Base-by-base conservation (phyloP, 1,140 invertebrate species). In the Semibalanus balanoides region DNA sequence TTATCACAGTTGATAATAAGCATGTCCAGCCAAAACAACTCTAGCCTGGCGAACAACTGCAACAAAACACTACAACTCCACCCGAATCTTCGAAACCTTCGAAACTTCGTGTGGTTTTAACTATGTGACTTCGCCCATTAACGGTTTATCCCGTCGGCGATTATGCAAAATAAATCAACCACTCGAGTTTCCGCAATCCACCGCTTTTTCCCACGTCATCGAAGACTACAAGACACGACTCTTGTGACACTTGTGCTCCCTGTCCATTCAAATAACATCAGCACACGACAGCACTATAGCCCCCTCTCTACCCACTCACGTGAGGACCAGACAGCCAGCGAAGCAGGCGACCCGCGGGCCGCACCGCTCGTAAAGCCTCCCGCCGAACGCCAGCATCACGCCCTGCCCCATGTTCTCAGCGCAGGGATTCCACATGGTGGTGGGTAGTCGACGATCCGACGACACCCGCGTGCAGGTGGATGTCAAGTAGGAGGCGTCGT, bases 351-450 rank as follows among this genome's bases (percentile, higher is more conserved):
- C 11, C 22, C 70, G 70, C 70, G 70, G 70, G 3, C 70, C 70
- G 70, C 0, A 30, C 29, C n/a, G 22, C n/a, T 30, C 70, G n/a
- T 72, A 72, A 1, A 72, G 70, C n/a, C 70, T 5, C 0, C 70
- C 70, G 3, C 70, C 70, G 70, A 72, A 1, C 0, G 70, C 11
- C 25, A 72, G 70, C 28, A 22, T 30, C 70, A 72, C n/a, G 9
- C 70, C 70, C n/a, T 72, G 70, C 3, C 70, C 70, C 70, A 72
- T 30, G 70, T 72, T 72, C 70, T 72, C 70, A 72, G 70, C n/a
- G 70, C 70, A 1, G 70, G 28, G 28, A 72, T 30, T n/a, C 70
- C 70, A 72, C 70, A 72, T 72, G 70, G 70, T 72, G 70, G 28
- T 72, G 28, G 70, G 29, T 72, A 72, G 70, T 29, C 70, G 25